Conservation (phyloP, 2,888 invertebrate genomes). For the Epinotia bilunana region DNA sequence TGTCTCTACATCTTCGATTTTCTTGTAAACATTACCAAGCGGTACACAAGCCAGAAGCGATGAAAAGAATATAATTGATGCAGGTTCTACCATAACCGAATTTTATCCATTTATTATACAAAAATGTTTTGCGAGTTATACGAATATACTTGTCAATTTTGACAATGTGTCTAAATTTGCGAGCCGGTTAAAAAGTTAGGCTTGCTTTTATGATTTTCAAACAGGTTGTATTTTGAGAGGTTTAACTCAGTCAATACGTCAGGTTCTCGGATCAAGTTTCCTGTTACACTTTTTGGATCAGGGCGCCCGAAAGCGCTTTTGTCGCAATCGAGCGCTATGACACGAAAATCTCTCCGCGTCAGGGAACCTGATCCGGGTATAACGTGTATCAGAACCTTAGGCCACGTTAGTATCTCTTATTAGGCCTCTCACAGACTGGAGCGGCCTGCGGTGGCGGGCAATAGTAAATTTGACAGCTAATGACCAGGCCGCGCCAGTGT, state of each 20-base stretch:
- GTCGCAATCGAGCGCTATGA: too few relatives aligned
- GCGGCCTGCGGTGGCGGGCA: too few relatives aligned
- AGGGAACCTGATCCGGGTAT: too few relatives aligned
- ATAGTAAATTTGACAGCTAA: too few relatives aligned
- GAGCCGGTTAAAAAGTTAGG: neutral
- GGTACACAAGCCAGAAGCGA: conserved; percentile 79
- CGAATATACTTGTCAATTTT: conserved; percentile 23
- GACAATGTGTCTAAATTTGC: neutral
- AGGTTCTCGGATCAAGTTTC: too few relatives aligned
- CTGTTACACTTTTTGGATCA: neutral
- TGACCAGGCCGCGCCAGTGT: too few relatives aligned
- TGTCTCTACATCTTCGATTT: conserved; percentile 74
- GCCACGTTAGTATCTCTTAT: too few relatives aligned
- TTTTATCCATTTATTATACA: conserved; percentile 39
- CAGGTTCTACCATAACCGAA: conserved; percentile 55
- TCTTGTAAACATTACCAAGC: conserved; percentile 85
- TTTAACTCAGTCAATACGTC: too few relatives aligned
- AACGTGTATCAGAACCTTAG: too few relatives aligned
- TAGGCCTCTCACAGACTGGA: too few relatives aligned
- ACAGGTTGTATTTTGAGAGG: neutral
- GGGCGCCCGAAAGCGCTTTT: too few relatives aligned
- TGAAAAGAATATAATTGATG: conserved; percentile 56
- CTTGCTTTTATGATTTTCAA: neutral
- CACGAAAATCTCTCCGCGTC: too few relatives aligned
- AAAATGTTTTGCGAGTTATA: conserved; percentile 27